phyloP scores from a whole-genome alignment of 2,888 invertebrate genomes.

The Trileptium ribeirensis region DNA sequence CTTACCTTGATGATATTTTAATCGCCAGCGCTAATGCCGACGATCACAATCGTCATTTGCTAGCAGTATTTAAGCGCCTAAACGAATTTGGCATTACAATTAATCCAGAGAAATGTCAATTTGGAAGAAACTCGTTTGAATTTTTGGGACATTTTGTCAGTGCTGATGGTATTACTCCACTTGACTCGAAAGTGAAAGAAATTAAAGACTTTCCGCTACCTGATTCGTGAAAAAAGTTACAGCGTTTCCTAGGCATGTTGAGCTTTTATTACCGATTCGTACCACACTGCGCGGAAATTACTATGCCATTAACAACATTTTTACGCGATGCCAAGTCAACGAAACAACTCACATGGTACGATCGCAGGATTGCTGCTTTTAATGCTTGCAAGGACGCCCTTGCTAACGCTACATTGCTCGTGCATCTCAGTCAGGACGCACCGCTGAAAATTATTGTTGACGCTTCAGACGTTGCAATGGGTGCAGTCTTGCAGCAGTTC shows the following conservation, averaged over 20 bases:
- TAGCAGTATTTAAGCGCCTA: not conserved
- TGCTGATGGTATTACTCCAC: not conserved
- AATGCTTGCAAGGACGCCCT: not conserved
- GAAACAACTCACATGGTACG: not conserved
- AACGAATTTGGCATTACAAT: not conserved
- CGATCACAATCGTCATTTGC: not conserved
- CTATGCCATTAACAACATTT: not conserved
- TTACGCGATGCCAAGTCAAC: not conserved
- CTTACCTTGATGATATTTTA: conserved; percentile 4
- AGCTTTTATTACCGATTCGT: conserved; percentile 1
- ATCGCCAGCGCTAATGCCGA: not conserved
- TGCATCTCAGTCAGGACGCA: not conserved
- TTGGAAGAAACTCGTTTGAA: not conserved
- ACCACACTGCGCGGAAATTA: not conserved
- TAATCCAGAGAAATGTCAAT: conserved; percentile 1
- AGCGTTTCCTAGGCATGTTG: not conserved
- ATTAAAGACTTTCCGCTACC: not conserved
- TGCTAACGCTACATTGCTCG: not conserved
- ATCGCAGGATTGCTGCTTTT: not conserved
- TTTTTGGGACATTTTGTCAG: conserved; percentile 2
- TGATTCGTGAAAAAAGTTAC: not conserved
- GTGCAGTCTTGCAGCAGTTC: not conserved
- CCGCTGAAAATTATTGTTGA: not conserved
- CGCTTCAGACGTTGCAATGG: not conserved
- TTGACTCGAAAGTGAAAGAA: not conserved